Percentiles rank a stretch among this genome's conserved stretches.
Conservation (phyloP, 2,797 vertebrate species). For the Sphenodon punctatus region DNA sequence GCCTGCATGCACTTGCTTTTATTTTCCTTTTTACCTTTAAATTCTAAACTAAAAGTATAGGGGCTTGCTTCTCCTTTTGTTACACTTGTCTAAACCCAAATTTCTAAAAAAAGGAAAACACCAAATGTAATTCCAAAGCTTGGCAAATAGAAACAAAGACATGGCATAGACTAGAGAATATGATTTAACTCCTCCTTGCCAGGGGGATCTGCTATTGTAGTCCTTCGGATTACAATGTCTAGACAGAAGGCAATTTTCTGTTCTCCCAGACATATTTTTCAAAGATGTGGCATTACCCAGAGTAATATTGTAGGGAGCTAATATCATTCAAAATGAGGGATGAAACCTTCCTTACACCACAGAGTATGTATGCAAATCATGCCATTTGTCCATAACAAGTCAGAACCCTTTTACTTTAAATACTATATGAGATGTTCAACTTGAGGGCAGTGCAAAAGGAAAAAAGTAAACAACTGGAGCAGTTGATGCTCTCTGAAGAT, state of each 20-base stretch:
- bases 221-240: background rate
- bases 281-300: background rate
- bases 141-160: no score
- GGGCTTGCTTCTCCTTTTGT: background rate
- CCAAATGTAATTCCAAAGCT: no score
- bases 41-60: conserved; percentile 13
- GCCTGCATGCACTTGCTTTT: no score
- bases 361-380: background rate
- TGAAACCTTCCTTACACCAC: background rate
- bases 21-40: conserved; percentile 3
- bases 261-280: background rate
- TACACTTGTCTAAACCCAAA: background rate
- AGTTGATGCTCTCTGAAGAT: background rate
- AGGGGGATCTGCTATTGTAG: background rate
- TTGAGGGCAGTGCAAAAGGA: background rate
- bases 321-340: background rate
- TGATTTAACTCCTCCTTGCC: background rate
- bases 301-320: background rate
- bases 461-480: conserved; percentile 12
- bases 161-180: background rate
- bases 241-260: background rate
- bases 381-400: background rate
- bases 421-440: background rate
- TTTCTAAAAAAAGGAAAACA: no score
- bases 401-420: background rate